Conservation (phyloP, 2,113 vertebrate genomes). For the Chrysemys picta region DNA sequence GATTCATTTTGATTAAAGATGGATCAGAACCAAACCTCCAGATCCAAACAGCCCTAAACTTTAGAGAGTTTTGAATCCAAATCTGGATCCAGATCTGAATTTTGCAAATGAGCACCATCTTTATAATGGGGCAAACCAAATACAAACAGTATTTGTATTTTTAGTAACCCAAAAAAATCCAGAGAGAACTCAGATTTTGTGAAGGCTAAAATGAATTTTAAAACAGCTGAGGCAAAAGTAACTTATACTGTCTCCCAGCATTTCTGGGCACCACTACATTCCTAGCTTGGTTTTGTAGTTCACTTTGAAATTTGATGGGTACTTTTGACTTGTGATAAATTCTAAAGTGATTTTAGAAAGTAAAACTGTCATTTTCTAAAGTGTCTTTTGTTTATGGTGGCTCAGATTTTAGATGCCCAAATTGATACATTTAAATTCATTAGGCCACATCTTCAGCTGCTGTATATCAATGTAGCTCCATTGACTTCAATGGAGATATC, state of each 20-base stretch:
- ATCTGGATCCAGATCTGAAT: neutral
- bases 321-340: neutral
- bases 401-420: neutral
- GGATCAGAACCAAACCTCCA: neutral
- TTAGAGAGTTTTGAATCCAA: neutral
- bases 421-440: neutral
- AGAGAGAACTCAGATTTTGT: neutral
- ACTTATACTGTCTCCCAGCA: neutral
- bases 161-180: neutral
- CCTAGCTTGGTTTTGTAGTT: neutral
- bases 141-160: too few species aligned
- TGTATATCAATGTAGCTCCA: neutral
- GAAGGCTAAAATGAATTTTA: neutral
- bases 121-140: neutral
- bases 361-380: neutral
- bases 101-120: neutral
- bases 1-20: neutral
- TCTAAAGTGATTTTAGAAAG: neutral
- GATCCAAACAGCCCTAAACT: neutral
- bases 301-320: neutral
- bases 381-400: neutral
- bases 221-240: neutral
- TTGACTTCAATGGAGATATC: neutral
- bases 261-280: neutral
- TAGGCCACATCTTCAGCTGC: neutral